phyloP scores from a whole-genome alignment of 2,113 vertebrate species.

The Vidua macroura region DNA sequence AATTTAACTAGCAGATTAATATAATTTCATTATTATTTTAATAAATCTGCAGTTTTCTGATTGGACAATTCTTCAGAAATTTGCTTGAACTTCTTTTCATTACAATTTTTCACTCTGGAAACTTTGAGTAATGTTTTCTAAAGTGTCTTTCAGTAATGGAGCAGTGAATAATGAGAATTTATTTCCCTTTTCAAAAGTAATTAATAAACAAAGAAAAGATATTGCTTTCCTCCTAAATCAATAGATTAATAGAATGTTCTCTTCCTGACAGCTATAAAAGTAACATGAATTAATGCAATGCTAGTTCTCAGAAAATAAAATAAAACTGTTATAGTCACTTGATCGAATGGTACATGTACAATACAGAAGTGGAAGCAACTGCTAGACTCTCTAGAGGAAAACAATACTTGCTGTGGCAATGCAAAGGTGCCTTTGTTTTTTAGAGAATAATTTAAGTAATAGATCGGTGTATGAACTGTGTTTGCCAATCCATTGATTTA shows the following conservation, averaged over 20 bases:
- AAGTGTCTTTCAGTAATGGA: not conserved
- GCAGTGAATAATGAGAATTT: not conserved
- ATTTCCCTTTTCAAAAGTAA: not conserved
- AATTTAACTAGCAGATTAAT: not conserved
- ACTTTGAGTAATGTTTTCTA: not conserved
- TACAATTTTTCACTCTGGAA: not conserved
- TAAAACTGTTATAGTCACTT: not conserved
- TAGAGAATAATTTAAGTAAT: not conserved
- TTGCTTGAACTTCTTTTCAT: not conserved
- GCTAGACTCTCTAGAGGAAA: not conserved
- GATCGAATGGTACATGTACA: not conserved
- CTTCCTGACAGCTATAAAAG: not conserved
- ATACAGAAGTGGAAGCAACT: not conserved
- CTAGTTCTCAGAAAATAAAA: not conserved
- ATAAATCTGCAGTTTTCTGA: not conserved
- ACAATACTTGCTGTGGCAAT: not conserved
- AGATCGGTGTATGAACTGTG: not conserved
- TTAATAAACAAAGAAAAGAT: slow-evolving; percentile 15
- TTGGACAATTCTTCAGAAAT: not conserved
- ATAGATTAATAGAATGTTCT: not conserved
- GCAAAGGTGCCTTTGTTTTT: not conserved
- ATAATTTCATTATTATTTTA: not conserved
- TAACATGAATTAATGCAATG: not conserved
- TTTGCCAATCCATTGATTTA: not conserved
- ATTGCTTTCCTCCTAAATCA: not conserved